phyloP scores from a whole-genome alignment of 2,888 invertebrate genomes.

The Aspidapion aeneum region DNA sequence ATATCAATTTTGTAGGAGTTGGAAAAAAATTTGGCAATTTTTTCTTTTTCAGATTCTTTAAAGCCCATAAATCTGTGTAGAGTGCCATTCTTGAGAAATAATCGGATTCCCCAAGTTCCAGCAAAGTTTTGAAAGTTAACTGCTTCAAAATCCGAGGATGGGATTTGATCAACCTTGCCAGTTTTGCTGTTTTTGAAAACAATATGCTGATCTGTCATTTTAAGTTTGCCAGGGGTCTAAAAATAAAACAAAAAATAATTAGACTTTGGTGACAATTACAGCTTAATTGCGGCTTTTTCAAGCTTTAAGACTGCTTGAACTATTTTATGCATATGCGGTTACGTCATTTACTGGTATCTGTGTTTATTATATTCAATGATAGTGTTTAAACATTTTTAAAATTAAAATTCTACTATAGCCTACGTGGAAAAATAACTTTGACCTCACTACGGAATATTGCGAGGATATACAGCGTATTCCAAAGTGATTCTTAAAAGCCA shows the following conservation, averaged over 20 bases:
- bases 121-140: conserved; percentile 93
- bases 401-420: too few relatives aligned
- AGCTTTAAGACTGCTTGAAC: too few relatives aligned
- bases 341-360: too few relatives aligned
- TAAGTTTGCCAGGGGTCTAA: conserved; percentile 87
- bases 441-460: too few relatives aligned
- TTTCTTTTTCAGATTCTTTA: conserved; percentile 92
- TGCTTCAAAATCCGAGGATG: conserved; percentile 79
- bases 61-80: conserved; percentile 93
- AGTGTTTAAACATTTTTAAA: too few relatives aligned
- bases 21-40: conserved; percentile 85
- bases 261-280: too few relatives aligned
- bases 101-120: conserved; percentile 82
- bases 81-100: conserved; percentile 86
- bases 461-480: too few relatives aligned
- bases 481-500: too few relatives aligned
- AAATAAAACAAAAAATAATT: conserved; percentile 36
- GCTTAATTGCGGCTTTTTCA: too few relatives aligned
- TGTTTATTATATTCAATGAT: too few relatives aligned
- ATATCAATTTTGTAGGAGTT: conserved; percentile 80
- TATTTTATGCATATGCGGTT: too few relatives aligned
- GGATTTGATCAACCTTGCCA: conserved; percentile 91
- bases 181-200: conserved; percentile 95
- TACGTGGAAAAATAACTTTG: too few relatives aligned
- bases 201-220: conserved; percentile 86